A percentile compares a stretch with the other conserved stretches of the same genome.
These are phyloP conservation scores for Drosophila arizonae DNA, from an alignment of 1,140 invertebrate species.

Conservation along the genomic window DNA sequence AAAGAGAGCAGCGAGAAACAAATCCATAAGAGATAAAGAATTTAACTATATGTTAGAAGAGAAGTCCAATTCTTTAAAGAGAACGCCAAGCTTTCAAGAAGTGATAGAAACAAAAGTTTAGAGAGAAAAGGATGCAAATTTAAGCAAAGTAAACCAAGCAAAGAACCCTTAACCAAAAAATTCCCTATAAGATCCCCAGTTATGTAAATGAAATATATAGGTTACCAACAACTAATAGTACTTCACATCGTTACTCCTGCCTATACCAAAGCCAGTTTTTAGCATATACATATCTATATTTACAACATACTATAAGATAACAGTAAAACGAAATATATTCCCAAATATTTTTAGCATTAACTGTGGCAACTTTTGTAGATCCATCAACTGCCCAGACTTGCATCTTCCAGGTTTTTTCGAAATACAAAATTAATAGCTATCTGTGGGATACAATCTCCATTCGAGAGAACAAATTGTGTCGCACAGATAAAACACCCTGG, in stretches of 20 bases:
- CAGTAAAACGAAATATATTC: not conserved
- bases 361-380: constrained; percentile 70
- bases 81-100: no score
- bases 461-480: constrained; percentile 49
- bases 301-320: not conserved
- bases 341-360: constrained; percentile 6
- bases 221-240: no score
- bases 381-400: constrained; percentile 83
- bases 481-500: constrained; percentile 57
- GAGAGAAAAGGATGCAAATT: no score
- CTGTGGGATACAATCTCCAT: constrained; percentile 67
- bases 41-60: no score
- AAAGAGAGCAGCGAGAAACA: not conserved
- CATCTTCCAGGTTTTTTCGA: constrained; percentile 79
- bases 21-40: not conserved
- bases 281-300: not conserved
- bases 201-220: no score
- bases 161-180: no score
- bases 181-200: no score
- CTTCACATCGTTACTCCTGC: not conserved
- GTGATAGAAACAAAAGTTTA: no score
- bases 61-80: no score
- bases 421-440: constrained; percentile 39
- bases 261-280: not conserved
- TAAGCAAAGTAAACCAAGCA: no score